Base-by-base conservation (phyloP, 2,888 invertebrate species). In the Kuschelorhynchus macadamiae region DNA sequence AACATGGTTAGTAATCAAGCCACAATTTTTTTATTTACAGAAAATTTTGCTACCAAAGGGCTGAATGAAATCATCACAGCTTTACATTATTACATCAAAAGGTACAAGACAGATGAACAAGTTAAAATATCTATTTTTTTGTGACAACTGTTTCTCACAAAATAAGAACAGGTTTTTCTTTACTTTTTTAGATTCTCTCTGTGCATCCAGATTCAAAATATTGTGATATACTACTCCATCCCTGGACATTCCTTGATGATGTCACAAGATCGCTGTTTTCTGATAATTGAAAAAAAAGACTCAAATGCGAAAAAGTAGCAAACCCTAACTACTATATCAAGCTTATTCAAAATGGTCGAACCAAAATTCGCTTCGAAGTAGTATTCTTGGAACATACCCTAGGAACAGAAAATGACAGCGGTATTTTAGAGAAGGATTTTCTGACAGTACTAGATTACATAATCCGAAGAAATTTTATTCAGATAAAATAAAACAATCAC, bases 11-110 rank as follows among this genome's bases (percentile, higher is more conserved):
- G 4, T 25, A 25, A 3, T 25, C 7, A 25, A 7, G 25, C 25
- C 7, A 25, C 25, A 7, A 25, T 25, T 3, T 25, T 25, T 25
- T 25, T 25, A 25, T 25, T 25, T 25, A 25, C 25, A 5, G 25
- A 25, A 25, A 25, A 25, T 7, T 25, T 25, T 7, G 25, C 25
- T 5, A 25, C 25, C 3, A 25, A 25, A 25, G 25, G 21, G 12
- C 44, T 52, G n/a, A 62, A 62, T 53, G 52, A 62, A 18, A 52
- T 62, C n/a, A 62, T 62, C 20, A 62, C 53, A 16, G 17, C 21
- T 42, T 62, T 62, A 21, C 11, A 20, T 44, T 17, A 42, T 52
- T 52, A 62, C 25, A 62, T 39, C 55, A n/a, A 20, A 46, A 41
- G 53, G 18, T 9, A 55, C 21, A 46, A 41, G 39, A 32, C 17